Evolutionary conservation across 2,797 vertebrate species (phyloP).

Genomic region (Miichthys miiuy): DNA sequence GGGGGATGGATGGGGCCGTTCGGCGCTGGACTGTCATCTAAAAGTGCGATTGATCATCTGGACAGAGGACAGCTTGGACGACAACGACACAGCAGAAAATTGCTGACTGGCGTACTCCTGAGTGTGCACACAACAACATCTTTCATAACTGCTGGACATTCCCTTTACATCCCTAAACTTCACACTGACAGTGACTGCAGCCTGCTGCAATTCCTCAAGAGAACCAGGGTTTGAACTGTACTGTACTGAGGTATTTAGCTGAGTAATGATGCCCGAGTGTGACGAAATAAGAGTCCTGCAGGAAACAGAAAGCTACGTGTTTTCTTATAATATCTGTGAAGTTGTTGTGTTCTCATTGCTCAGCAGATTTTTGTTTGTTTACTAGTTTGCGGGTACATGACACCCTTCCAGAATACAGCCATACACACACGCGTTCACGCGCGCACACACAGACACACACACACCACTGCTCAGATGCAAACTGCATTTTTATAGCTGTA

Average conservation of each 20-base stretch:
- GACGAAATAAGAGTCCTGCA: conserved; percentile 8
- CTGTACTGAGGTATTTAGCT: conserved; percentile 17
- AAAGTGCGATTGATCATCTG: conserved; percentile 39
- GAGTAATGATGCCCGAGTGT: conserved; percentile 12
- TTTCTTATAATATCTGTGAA: background rate
- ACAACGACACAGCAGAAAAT: background rate
- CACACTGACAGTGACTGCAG: conserved; percentile 11
- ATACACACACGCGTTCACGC: background rate
- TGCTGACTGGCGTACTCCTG: conserved; percentile 33
- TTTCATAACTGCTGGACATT: conserved; percentile 18
- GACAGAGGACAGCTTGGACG: conserved; percentile 15
- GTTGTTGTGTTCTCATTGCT: background rate
- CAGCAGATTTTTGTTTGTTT: conserved; percentile 25
- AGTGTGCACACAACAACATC: conserved; percentile 29
- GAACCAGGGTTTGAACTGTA: background rate
- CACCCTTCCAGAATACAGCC: conserved; percentile 16
- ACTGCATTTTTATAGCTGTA: background rate
- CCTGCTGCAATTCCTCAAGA: conserved; percentile 18
- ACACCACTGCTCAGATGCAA: background rate
- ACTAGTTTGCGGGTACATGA: background rate
- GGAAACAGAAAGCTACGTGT: background rate
- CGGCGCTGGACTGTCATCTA: background rate
- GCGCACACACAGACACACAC: background rate
- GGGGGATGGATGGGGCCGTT: conserved; percentile 15
- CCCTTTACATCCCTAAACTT: conserved; percentile 14